Percentiles rank a stretch among this genome's conserved stretches.
phyloP scores from a whole-genome alignment of 2,888 invertebrate species.

The Drosophila sordidula region DNA sequence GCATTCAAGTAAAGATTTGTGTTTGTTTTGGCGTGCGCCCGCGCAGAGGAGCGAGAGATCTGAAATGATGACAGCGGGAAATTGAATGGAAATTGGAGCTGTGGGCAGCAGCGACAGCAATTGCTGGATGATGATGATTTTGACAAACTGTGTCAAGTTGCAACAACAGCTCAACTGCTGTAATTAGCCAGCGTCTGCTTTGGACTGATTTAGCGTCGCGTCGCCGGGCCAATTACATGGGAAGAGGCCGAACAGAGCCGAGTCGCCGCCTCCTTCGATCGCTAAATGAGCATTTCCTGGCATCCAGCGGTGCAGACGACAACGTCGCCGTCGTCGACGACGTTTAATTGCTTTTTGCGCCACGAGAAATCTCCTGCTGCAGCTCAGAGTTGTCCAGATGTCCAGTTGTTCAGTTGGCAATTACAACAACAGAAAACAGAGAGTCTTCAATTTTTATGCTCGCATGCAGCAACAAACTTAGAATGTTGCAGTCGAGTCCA shows the following conservation, averaged over 20 bases:
- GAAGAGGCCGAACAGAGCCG: conserved; percentile 35
- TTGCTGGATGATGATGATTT: conserved; percentile 51
- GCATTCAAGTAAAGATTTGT: conserved; percentile 50
- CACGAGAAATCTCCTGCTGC: conserved; percentile 68
- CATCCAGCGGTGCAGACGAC: conserved; percentile 84
- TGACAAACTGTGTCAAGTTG: conserved; percentile 76
- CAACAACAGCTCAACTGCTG: conserved; percentile 34
- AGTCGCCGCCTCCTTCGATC: conserved; percentile 40
- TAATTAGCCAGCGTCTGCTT: conserved; percentile 67
- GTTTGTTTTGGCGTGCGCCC: conserved; percentile 52
- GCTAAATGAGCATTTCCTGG: conserved; percentile 85
- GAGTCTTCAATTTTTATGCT: conserved; percentile 61
- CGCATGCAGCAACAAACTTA: conserved; percentile 32
- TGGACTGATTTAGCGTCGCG: conserved; percentile 80
- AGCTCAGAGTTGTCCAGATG: conserved; percentile 24
- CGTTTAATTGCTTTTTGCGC: conserved; percentile 84
- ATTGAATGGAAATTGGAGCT: conserved; percentile 68
- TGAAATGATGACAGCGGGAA: conserved; percentile 49
- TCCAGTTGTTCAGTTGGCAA: conserved; percentile 15
- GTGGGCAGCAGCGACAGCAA: conserved; percentile 19
- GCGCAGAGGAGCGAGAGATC: conserved; percentile 44
- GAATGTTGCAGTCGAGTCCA: no score
- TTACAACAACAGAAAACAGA: conserved; percentile 15
- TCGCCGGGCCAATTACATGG: conserved; percentile 72
- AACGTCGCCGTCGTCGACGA: conserved; percentile 74